These are phyloP conservation scores for Tetragnatha versicolor DNA, from an alignment of 1,140 invertebrate species.

Conservation along the genomic window DNA sequence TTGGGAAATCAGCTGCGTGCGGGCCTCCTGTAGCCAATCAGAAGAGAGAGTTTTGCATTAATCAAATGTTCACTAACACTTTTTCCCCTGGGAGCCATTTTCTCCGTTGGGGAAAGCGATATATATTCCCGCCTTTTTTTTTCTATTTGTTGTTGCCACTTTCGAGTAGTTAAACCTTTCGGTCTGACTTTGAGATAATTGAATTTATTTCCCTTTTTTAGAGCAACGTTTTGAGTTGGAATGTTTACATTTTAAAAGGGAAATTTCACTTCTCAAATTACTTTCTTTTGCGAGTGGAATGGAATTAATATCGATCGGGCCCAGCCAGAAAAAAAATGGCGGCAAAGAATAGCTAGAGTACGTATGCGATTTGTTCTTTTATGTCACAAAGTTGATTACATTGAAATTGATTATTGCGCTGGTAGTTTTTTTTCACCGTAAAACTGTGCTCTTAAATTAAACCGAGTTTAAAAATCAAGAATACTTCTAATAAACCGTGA, in stretches of 20 bases:
- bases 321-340: not conserved
- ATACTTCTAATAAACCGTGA: too few species aligned
- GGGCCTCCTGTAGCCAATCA: slow-evolving; percentile 7
- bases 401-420: too few species aligned
- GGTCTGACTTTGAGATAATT: not conserved
- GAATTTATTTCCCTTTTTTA: not conserved
- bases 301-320: not conserved
- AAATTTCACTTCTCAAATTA: not conserved
- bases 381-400: too few species aligned
- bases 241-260: not conserved
- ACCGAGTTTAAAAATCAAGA: too few species aligned
- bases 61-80: slow-evolving; percentile 4
- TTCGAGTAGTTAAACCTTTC: not conserved
- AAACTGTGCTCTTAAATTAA: too few species aligned
- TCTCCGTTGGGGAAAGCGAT: not conserved
- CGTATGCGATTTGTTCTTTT: too few species aligned
- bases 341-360: too few species aligned
- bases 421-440: too few species aligned
- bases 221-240: not conserved
- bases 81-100: not conserved
- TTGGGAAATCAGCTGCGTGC: not conserved
- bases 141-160: not conserved
- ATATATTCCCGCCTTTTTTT: not conserved
- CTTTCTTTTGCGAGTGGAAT: not conserved
- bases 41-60: slow-evolving; percentile 5